Conservation (phyloP, 2,797 vertebrate species). For the Arnoldichthys spilopterus region DNA sequence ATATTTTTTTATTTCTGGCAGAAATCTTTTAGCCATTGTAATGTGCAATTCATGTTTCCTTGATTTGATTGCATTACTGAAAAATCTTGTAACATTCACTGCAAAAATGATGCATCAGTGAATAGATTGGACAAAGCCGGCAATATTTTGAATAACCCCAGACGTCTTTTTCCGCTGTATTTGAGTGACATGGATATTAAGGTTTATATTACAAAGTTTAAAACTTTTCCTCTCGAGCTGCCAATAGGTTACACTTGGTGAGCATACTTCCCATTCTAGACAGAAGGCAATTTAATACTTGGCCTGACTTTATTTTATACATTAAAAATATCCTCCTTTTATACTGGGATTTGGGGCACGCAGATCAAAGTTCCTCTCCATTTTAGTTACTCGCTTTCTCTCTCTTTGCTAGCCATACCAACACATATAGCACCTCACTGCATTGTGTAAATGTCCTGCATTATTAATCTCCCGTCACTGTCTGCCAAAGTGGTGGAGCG, state of each 20-base stretch:
- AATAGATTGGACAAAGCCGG: background rate
- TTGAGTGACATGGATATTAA: background rate
- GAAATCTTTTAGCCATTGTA: no score
- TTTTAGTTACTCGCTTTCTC: background rate
- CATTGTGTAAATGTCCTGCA: constrained; percentile 25
- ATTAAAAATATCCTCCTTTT: background rate
- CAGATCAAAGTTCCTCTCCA: constrained; percentile 6
- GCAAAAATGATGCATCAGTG: background rate
- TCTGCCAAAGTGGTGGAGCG: background rate
- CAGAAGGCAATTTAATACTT: background rate
- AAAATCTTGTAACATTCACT: background rate
- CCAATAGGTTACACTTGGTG: background rate
- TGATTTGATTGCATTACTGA: no score
- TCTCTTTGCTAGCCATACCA: background rate
- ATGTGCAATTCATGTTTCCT: no score
- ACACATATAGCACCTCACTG: background rate
- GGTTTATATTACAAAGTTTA: background rate
- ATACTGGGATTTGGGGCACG: constrained; percentile 6
- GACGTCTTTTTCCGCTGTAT: background rate
- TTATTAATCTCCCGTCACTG: constrained; percentile 37
- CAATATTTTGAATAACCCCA: background rate
- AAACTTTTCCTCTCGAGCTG: background rate
- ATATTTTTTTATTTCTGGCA: no score
- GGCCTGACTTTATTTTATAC: background rate
- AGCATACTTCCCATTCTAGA: background rate